A percentile compares a stretch with the other conserved stretches of the same genome.
Evolutionary conservation across 2,888 invertebrate genomes (phyloP).

Genomic region (Chrysolina haemoptera): DNA sequence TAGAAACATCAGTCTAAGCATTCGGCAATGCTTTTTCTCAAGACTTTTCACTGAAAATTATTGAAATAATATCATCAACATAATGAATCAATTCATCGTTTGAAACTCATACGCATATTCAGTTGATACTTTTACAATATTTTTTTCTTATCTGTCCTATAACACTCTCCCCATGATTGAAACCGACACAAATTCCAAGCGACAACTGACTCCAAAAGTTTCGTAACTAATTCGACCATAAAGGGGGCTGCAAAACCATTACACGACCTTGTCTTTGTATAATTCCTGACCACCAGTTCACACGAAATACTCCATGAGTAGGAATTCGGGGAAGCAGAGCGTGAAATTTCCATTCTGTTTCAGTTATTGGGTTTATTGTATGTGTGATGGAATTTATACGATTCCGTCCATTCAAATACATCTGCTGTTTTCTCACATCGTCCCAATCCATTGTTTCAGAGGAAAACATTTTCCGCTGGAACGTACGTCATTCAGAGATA

Average conservation of each 20-base stretch:
- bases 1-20: too few relatives aligned
- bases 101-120: too few relatives aligned
- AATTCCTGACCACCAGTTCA: neutral
- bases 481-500: neutral
- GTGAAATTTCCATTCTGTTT: slow-evolving; percentile 15
- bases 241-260: neutral
- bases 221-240: neutral
- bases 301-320: neutral
- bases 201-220: neutral
- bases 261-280: neutral
- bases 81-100: too few relatives aligned
- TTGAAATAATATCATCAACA: too few relatives aligned
- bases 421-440: slow-evolving; percentile 15
- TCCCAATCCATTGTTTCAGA: neutral
- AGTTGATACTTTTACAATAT: too few relatives aligned
- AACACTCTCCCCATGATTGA: too few relatives aligned
- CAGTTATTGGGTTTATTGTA: slow-evolving; percentile 5
- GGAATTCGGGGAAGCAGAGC: neutral
- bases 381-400: neutral
- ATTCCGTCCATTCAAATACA: slow-evolving; percentile 7
- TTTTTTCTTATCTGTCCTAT: too few relatives aligned
- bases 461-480: neutral
- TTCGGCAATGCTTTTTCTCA: too few relatives aligned
- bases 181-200: too few relatives aligned
- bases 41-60: too few relatives aligned